Conservation (phyloP, 2,797 vertebrate species). For the Poeciliopsis turneri region DNA sequence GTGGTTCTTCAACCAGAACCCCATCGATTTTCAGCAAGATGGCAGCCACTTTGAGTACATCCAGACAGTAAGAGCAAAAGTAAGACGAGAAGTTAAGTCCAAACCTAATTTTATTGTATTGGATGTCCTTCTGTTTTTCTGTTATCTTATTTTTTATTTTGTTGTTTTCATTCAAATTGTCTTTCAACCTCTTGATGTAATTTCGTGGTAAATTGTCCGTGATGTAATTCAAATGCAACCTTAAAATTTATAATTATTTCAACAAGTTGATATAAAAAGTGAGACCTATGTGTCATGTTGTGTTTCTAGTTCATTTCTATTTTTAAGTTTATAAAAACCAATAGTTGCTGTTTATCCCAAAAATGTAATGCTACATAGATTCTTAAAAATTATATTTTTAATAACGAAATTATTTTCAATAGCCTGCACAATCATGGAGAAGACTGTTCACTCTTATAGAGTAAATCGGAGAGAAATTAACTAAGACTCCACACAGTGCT, state of each 20-base stretch:
- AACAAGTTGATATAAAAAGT: neutral
- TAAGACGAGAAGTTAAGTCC: slow-evolving; percentile 54
- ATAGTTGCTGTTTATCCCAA: neutral
- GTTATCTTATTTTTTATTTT: neutral
- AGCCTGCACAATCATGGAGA: neutral
- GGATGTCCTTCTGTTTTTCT: neutral
- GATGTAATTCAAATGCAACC: neutral
- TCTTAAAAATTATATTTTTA: neutral
- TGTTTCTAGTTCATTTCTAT: neutral
- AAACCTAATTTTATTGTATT: slow-evolving; percentile 4
- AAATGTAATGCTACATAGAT: neutral
- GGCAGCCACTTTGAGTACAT: slow-evolving; percentile 96
- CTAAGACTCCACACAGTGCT: neutral
- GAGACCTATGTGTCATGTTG: neutral
- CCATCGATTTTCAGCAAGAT: slow-evolving; percentile 89
- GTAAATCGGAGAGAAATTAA: neutral
- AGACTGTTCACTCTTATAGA: neutral
- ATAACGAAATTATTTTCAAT: neutral
- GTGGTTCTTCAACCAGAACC: slow-evolving; percentile 91
- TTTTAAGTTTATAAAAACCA: neutral
- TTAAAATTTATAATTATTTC: neutral
- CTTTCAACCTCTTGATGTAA: neutral
- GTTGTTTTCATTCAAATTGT: neutral
- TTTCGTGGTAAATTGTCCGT: neutral
- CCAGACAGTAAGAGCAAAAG: slow-evolving; percentile 89